Evolutionary conservation across 1,140 invertebrate species (phyloP).

Genomic region (Amyelois transitella): DNA sequence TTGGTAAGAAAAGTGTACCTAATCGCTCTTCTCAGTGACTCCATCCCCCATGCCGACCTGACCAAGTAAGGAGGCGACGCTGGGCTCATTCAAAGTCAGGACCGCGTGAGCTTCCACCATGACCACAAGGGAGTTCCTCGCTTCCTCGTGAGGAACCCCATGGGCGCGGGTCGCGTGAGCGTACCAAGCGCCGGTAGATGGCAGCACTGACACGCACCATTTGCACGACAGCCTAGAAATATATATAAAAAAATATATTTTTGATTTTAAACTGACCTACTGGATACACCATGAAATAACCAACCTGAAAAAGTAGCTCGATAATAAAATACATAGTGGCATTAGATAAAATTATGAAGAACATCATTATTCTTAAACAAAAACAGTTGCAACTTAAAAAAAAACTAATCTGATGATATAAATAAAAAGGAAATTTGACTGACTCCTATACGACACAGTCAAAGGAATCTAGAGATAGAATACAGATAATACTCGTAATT

Average conservation of each 20-base stretch:
- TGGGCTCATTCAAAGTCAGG: constrained; percentile 68
- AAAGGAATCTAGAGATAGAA: too few species aligned
- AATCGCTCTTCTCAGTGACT: constrained; percentile 30
- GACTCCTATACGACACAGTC: too few species aligned
- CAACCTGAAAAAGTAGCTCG: too few species aligned
- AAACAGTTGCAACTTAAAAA: too few species aligned
- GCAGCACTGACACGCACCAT: constrained; percentile 74
- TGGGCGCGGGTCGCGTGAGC: constrained; percentile 76
- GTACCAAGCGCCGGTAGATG: constrained; percentile 77
- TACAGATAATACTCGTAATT: too few species aligned
- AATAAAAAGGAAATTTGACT: too few species aligned
- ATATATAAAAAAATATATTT: neutral
- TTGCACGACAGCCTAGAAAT: constrained; percentile 75
- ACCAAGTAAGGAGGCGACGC: constrained; percentile 53
- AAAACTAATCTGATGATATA: too few species aligned
- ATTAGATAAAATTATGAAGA: too few species aligned
- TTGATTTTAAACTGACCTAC: too few species aligned
- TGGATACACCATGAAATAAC: too few species aligned
- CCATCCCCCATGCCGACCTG: constrained; percentile 49
- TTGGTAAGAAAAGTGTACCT: neutral
- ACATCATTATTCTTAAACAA: too few species aligned
- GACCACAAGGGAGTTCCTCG: constrained; percentile 77
- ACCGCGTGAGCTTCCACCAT: constrained; percentile 79
- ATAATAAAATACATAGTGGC: too few species aligned
- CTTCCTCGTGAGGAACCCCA: constrained; percentile 75